Base-by-base conservation (phyloP, 2,888 invertebrate genomes). In the Thalpophila matura region DNA sequence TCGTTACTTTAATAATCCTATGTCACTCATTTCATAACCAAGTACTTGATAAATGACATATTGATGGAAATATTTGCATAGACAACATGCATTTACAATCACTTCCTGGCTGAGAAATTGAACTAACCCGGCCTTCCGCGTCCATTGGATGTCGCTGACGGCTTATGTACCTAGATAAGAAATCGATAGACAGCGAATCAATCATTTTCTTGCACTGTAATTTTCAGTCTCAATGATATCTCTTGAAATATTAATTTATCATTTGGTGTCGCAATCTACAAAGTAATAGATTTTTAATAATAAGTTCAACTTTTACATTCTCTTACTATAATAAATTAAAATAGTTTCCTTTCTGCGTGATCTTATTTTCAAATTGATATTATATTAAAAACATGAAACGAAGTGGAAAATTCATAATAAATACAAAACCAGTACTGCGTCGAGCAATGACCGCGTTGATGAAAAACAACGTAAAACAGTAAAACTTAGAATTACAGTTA, bases 401-500 rank as follows among this genome's bases (percentile, higher is more conserved):
- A 38, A 60, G 47, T 54, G 60, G 69, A 63, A 63, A 68, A 71
- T 53, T 20, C 14, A 18, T 60, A 55, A 49, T 31, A 60, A 54
- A 65, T 35, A 55, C 20, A 75, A 66, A 42, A 66, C 46, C 9
- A 1, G 12, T 47, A 62, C 47, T 64, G 54, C 57, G 35, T 47
- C 60, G 77, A 72, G 47, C 80, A 78, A 71, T 54, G 71, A 68
- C 74, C 79, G 74, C 46, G 26, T 54, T 58, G 64, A 63, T 62
- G 71, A 76, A 79, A 80, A 77, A 77, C 68, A 60, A 77, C 72
- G 67, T 43, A 42, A n/a, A 67, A 76, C 57, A 63, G 16, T 64
- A 72, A 54, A 74, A 74, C 77, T 73, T 72, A 22, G 47, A 63
- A 63, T 57, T 53, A 80, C 78, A 74, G 81, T 80, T 77, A 69